Conservation (phyloP, 2,797 vertebrate species). For the Catostomus latipinnis region DNA sequence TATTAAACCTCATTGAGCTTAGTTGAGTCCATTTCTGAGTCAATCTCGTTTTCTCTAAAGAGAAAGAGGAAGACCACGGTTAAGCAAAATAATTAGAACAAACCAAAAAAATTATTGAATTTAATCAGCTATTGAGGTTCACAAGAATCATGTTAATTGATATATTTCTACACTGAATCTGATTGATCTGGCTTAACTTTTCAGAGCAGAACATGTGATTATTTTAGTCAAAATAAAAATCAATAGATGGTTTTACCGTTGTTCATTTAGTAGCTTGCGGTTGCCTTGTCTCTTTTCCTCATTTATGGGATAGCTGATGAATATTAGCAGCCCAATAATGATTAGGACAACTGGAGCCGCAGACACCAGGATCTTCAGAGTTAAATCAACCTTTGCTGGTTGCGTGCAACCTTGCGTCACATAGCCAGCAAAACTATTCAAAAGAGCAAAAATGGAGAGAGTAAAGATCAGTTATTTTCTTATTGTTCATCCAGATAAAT, state of each 20-base stretch:
- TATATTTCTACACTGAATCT: background rate
- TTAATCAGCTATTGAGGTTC: constrained; percentile 32
- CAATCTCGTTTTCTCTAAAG: constrained; percentile 77
- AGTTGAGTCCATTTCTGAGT: constrained; percentile 87
- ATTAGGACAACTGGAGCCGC: constrained; percentile 87
- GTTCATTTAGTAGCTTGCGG: constrained; percentile 88
- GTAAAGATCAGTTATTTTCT: constrained; percentile 20
- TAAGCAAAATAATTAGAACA: background rate
- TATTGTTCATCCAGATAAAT: constrained; percentile 18
- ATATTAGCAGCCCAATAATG: constrained; percentile 85
- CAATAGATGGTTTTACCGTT: constrained; percentile 76
- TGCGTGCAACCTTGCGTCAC: constrained; percentile 87
- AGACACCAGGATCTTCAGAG: constrained; percentile 90
- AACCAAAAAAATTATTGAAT: background rate
- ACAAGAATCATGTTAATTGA: background rate
- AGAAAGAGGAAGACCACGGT: constrained; percentile 19
- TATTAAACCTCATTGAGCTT: constrained; percentile 77
- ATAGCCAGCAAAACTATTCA: constrained; percentile 91
- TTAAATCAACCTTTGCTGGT: constrained; percentile 83
- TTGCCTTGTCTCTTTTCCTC: constrained; percentile 88
- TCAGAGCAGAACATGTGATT: constrained; percentile 23
- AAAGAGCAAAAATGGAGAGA: background rate
- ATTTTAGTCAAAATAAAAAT: background rate
- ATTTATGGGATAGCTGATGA: constrained; percentile 90
- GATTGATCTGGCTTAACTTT: constrained; percentile 7